Evolutionary conservation across 2,113 vertebrate genomes (phyloP).

Genomic region (Podocnemis expansa): DNA sequence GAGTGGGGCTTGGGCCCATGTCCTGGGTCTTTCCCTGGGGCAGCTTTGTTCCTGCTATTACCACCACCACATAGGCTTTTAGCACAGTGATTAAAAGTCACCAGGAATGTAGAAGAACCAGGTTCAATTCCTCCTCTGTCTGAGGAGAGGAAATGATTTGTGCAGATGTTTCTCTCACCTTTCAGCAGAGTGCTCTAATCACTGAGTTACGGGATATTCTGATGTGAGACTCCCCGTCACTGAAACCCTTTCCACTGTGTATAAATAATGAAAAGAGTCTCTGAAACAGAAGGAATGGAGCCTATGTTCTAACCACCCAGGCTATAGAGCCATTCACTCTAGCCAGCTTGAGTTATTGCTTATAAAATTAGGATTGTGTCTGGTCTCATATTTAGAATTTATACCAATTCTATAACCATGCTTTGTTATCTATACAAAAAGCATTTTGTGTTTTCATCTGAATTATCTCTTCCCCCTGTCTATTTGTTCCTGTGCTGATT

Average conservation of each 20-base stretch:
- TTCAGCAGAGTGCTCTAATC: neutral
- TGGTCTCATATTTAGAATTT: conserved; percentile 12
- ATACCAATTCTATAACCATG: neutral
- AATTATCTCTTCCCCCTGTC: conserved; percentile 60
- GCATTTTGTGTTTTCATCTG: conserved; percentile 36
- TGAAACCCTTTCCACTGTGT: neutral
- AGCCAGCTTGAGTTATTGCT: neutral
- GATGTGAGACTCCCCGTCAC: neutral
- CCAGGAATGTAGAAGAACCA: neutral
- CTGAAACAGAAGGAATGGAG: neutral
- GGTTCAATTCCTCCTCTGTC: neutral
- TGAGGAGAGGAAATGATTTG: neutral
- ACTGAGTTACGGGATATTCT: neutral
- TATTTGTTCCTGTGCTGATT: conserved; percentile 74
- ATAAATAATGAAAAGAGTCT: neutral
- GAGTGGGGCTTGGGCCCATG: too few species aligned
- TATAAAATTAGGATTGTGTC: neutral
- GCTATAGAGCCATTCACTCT: neutral
- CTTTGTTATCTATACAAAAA: conserved; percentile 31
- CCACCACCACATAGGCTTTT: neutral
- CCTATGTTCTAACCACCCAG: neutral
- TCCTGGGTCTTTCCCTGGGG: too few species aligned
- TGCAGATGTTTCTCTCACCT: too few species aligned
- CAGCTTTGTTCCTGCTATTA: too few species aligned
- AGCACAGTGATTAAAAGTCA: neutral